A percentile compares a stretch with the other conserved stretches of the same genome.
These are phyloP conservation scores for Harpagifer antarcticus DNA, from an alignment of 2,797 vertebrate species.

Conservation along the genomic window DNA sequence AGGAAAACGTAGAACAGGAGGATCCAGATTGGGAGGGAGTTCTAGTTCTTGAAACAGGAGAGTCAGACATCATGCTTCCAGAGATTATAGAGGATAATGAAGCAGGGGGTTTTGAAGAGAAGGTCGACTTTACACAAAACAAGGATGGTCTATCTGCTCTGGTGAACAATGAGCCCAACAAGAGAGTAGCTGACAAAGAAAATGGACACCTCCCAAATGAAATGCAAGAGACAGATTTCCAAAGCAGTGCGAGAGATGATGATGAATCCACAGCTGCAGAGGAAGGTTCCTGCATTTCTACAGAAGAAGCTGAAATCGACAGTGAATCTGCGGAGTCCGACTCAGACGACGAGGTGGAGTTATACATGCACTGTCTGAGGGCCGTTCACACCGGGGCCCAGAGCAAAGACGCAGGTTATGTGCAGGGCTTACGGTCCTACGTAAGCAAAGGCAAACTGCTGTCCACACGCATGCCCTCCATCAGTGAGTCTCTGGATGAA, in stretches of 20 bases:
- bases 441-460: slow-evolving; percentile 61
- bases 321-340: slow-evolving; percentile 74
- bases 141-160: slow-evolving; percentile 38
- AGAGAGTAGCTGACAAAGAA: slow-evolving; percentile 12
- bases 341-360: slow-evolving; percentile 84
- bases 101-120: slow-evolving; percentile 19
- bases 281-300: background rate
- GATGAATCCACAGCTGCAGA: background rate
- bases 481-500: slow-evolving; percentile 81
- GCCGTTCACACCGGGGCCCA: slow-evolving; percentile 55
- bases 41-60: slow-evolving; percentile 1
- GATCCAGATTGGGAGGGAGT: slow-evolving; percentile 22
- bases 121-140: slow-evolving; percentile 35
- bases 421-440: slow-evolving; percentile 55
- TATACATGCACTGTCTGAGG: slow-evolving; percentile 81
- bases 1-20: slow-evolving; percentile 28
- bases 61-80: slow-evolving; percentile 8
- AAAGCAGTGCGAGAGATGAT: background rate
- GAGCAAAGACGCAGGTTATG: slow-evolving; percentile 30
- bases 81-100: slow-evolving; percentile 24
- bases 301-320: slow-evolving; percentile 43
- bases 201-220: slow-evolving; percentile 18
- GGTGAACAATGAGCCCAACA: slow-evolving; percentile 39
- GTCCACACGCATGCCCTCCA: slow-evolving; percentile 75
- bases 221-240: slow-evolving; percentile 21